A percentile compares a stretch with the other conserved stretches of the same genome.
phyloP scores from a whole-genome alignment of 1,140 invertebrate genomes.

The Mesaphorura yosii region DNA sequence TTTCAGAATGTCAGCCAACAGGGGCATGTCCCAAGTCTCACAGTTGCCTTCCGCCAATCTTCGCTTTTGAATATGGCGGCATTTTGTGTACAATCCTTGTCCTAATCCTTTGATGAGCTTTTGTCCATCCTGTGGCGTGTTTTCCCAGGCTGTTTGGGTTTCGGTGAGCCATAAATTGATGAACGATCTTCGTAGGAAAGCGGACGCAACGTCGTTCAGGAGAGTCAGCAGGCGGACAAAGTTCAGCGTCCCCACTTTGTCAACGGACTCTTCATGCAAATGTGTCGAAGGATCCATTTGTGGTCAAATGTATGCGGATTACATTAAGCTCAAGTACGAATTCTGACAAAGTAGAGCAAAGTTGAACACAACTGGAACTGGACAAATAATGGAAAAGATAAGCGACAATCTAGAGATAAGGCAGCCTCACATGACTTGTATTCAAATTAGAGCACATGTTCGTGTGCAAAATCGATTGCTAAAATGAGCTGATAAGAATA shows the following conservation, averaged over 20 bases:
- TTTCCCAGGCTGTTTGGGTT: constrained; percentile 2
- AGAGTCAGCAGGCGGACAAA: background rate
- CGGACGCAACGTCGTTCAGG: background rate
- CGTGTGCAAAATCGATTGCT: too few species aligned
- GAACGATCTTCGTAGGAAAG: background rate
- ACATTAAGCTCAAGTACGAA: too few species aligned
- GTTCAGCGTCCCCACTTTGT: background rate
- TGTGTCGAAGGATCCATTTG: too few species aligned
- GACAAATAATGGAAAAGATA: too few species aligned
- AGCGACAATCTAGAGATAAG: too few species aligned
- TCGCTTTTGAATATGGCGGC: constrained; percentile 4
- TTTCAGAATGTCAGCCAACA: background rate
- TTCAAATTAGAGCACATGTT: too few species aligned
- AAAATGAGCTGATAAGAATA: too few species aligned
- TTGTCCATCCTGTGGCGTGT: background rate
- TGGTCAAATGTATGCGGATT: too few species aligned
- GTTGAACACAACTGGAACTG: too few species aligned
- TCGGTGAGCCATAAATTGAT: background rate
- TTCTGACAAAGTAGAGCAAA: too few species aligned
- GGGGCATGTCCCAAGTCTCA: constrained; percentile 8
- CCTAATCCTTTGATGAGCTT: background rate
- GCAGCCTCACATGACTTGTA: too few species aligned
- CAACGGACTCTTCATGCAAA: background rate
- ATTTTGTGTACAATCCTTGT: background rate
- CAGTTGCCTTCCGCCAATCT: constrained; percentile 7